Evolutionary conservation across 2,888 invertebrate genomes (phyloP), one percentile per base, ranked within the genome.

Genomic region (Pollenia labialis): DNA sequence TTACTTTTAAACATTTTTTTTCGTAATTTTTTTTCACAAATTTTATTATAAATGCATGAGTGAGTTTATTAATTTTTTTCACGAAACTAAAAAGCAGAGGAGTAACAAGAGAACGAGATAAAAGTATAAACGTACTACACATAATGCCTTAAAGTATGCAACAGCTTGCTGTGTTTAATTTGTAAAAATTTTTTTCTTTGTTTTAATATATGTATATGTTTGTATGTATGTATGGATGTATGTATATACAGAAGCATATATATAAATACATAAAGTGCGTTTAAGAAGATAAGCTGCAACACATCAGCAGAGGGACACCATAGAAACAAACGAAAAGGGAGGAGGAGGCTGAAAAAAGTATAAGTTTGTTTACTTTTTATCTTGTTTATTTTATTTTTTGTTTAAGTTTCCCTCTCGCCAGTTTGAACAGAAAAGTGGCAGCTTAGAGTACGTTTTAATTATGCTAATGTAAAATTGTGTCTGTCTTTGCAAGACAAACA

Each of bases 381-480:
- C 6, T 50, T 32, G 6, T 32, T 32, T 32, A 32, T 32, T 54
- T 52, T 58, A 18, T 44, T 40, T 69, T 9, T 10, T 46, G 11
- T 54, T 68, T 58, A 6, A 32, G 32, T 32, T 42, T 44, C 40
- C 14, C 42, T 80, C 32, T 40, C 50, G 60, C 44, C 60, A 74
- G 64, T 56, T 76, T 62, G 16, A 80, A 50, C 62, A 76, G 64
- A 71, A 71, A 82, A 83, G 75, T 80, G 72, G 72, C 84, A 54
- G 64, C 69, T 83, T 46, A 58, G 10, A 52, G 66, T 84, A 87
- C 81, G 80, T 88, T 89, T 88, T 89, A 89, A 89, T 89, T 89
- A 89, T 87, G 89, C 89, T 89, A 89, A 89, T 89, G 89, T 44
- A 74, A 84, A 84, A 86, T 60, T 81, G 10, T 87, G 58, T 83